phyloP scores from a whole-genome alignment of 2,888 invertebrate species.

The Trisateles emortualis region DNA sequence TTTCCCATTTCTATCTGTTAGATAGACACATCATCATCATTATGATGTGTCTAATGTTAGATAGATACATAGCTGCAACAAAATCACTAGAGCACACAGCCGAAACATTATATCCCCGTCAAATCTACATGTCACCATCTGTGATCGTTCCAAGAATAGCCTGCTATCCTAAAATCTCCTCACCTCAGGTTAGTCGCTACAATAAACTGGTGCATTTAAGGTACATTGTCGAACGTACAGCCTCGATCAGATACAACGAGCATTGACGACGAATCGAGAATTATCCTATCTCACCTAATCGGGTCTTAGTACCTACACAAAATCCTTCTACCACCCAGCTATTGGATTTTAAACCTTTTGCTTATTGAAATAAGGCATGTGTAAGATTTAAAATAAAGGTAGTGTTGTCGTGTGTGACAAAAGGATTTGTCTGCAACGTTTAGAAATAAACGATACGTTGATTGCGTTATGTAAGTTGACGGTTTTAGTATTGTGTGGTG shows the following conservation, averaged over 20 bases:
- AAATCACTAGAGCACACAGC: constrained; percentile 5
- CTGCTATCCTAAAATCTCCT: constrained; percentile 56
- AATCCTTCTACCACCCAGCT: constrained; percentile 17
- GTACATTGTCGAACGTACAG: constrained; percentile 69
- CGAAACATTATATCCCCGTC: constrained; percentile 21
- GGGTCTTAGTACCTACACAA: constrained; percentile 69
- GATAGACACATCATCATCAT: too few relatives aligned
- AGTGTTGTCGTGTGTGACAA: constrained; percentile 70
- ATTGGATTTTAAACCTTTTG: constrained; percentile 46
- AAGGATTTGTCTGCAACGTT: constrained; percentile 80
- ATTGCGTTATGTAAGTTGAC: constrained; percentile 80
- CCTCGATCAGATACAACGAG: constrained; percentile 60
- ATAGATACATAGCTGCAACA: constrained; percentile 1
- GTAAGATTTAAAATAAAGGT: constrained; percentile 23
- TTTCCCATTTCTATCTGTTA: too few relatives aligned
- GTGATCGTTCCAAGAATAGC: constrained; percentile 55
- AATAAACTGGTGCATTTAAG: constrained; percentile 76
- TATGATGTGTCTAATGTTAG: too few relatives aligned
- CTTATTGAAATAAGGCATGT: constrained; percentile 24
- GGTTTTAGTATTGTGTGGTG: constrained; percentile 69
- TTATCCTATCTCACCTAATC: constrained; percentile 81
- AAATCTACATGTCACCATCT: constrained; percentile 40
- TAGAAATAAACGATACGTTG: constrained; percentile 82
- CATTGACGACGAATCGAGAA: constrained; percentile 77
- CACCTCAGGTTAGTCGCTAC: constrained; percentile 55